These are phyloP conservation scores for Sebastes taczanowskii DNA, from an alignment of 2,797 vertebrate species.

Conservation along the genomic window DNA sequence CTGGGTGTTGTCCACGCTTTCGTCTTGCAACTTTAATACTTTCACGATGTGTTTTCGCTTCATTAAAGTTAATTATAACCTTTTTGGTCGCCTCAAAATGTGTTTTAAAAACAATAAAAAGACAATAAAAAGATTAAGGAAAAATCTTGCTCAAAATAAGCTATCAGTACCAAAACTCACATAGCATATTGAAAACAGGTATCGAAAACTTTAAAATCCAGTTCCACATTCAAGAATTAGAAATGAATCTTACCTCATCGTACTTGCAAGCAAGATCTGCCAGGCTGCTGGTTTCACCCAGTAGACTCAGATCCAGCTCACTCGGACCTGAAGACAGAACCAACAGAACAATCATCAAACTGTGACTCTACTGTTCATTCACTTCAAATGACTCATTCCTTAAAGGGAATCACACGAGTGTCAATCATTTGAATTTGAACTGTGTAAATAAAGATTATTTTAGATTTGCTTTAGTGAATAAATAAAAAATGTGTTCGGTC, in stretches of 20 bases:
- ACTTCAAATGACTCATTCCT: background rate
- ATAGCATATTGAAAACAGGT: background rate
- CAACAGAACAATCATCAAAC: constrained; percentile 9
- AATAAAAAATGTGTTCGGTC: too few species aligned
- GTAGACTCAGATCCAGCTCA: constrained; percentile 88
- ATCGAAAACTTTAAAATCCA: background rate
- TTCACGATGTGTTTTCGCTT: too few species aligned
- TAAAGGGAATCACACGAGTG: background rate
- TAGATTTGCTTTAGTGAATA: background rate
- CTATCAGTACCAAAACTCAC: background rate
- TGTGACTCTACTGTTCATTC: background rate
- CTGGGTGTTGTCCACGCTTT: too few species aligned
- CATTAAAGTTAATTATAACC: too few species aligned
- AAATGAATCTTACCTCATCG: constrained; percentile 86
- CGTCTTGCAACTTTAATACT: too few species aligned
- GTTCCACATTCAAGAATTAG: background rate
- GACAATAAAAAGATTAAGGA: background rate
- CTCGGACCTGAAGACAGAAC: constrained; percentile 82
- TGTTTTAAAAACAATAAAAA: too few species aligned
- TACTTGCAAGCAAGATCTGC: constrained; percentile 84
- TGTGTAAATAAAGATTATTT: background rate
- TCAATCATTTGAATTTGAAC: background rate
- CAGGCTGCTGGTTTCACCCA: constrained; percentile 85
- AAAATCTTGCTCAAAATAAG: background rate
- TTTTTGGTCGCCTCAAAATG: too few species aligned